A percentile compares a stretch with the other conserved stretches of the same genome.
Evolutionary conservation across 1,140 invertebrate species (phyloP).

Genomic region (Hypothenemus hampei): DNA sequence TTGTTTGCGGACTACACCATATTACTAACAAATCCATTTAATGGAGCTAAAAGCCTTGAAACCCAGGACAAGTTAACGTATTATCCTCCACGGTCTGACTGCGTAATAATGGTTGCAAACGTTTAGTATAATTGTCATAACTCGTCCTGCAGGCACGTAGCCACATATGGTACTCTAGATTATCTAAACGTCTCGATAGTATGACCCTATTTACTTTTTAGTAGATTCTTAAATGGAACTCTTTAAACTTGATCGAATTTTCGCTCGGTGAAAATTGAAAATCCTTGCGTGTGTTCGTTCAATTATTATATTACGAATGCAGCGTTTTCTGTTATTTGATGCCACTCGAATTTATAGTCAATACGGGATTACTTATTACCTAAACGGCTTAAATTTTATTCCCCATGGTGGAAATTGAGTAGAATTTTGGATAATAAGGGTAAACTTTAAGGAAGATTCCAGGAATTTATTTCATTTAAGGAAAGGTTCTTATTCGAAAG

Average conservation of each 20-base stretch:
- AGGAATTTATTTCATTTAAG: slow-evolving; percentile 21
- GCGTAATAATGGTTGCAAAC: slow-evolving; percentile 11
- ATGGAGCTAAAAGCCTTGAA: slow-evolving; percentile 12
- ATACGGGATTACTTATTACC: slow-evolving; percentile 16
- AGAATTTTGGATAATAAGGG: slow-evolving; percentile 21
- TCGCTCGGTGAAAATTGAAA: too few species aligned
- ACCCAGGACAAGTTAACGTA: slow-evolving; percentile 18
- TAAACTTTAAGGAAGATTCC: slow-evolving; percentile 17
- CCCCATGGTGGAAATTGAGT: slow-evolving; percentile 4
- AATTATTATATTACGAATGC: too few species aligned
- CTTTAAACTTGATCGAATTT: too few species aligned
- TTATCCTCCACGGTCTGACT: slow-evolving; percentile 16
- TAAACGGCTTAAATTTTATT: slow-evolving; percentile 21
- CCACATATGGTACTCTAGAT: slow-evolving; percentile 21
- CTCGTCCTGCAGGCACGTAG: slow-evolving; percentile 13
- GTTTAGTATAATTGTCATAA: slow-evolving; percentile 23
- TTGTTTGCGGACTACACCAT: slow-evolving; percentile 15
- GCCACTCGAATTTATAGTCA: slow-evolving; percentile 9
- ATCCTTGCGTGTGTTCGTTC: too few species aligned
- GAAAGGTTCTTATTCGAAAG: slow-evolving; percentile 24
- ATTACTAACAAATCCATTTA: slow-evolving; percentile 17
- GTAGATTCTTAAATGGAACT: too few species aligned
- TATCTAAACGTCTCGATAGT: slow-evolving; percentile 4
- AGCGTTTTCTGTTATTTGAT: slow-evolving; percentile 1
- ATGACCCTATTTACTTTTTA: neutral